These are phyloP conservation scores for Dermochelys coriacea DNA, from an alignment of 2,797 vertebrate species.

Conservation along the genomic window DNA sequence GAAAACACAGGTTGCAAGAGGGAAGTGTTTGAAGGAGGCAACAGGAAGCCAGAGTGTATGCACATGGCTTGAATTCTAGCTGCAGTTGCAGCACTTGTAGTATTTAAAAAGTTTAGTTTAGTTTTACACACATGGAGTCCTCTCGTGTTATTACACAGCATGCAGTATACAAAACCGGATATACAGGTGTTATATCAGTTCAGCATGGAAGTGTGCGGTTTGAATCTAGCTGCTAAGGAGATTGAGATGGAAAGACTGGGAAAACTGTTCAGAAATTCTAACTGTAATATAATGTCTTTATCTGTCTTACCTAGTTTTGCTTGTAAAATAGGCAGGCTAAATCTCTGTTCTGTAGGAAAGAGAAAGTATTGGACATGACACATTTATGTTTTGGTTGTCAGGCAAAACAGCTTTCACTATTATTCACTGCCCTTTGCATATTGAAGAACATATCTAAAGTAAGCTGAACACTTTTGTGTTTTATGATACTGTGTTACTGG, in stretches of 20 bases:
- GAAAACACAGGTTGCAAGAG: neutral
- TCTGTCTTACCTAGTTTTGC: conserved; percentile 8
- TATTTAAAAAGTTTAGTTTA: neutral
- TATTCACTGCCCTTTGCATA: conserved; percentile 68
- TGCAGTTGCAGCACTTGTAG: neutral
- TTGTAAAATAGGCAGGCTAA: conserved; percentile 49
- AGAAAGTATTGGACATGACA: conserved; percentile 66
- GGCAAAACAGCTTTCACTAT: conserved; percentile 65
- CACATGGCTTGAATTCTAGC: neutral
- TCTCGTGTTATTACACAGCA: neutral
- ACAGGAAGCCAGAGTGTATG: neutral
- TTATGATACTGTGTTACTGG: conserved; percentile 61
- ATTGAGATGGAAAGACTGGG: neutral
- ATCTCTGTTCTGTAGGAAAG: conserved; percentile 48
- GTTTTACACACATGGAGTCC: neutral
- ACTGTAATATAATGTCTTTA: neutral
- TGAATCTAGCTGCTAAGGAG: neutral
- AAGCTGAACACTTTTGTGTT: conserved; percentile 51
- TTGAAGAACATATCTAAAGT: conserved; percentile 57
- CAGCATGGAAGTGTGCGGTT: neutral
- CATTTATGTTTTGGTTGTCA: conserved; percentile 70
- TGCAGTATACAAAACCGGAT: neutral
- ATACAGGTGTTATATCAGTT: neutral
- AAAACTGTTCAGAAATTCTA: neutral
- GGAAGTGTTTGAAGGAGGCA: neutral